Base-by-base conservation (phyloP, 1,140 invertebrate species). In the Drepana arcuata region DNA sequence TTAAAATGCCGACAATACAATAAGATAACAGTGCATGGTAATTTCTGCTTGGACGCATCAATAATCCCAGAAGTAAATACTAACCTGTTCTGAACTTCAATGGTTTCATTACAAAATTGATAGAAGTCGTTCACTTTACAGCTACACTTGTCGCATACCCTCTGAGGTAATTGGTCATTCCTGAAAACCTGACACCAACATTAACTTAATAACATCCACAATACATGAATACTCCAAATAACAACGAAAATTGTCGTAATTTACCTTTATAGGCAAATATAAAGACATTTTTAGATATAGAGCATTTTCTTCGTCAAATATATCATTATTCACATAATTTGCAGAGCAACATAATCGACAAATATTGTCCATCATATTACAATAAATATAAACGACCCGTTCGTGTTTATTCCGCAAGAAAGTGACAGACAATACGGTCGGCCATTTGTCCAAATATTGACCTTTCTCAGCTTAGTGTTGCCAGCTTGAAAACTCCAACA, bases 41-140 rank as follows among this genome's bases (percentile, higher is more conserved):
- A n/a, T n/a, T n/a, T n/a, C n/a, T n/a, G n/a, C n/a, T n/a, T n/a
- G n/a, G n/a, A n/a, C n/a, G n/a, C n/a, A n/a, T n/a, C n/a, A n/a
- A n/a, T n/a, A n/a, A n/a, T n/a, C n/a, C n/a, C n/a, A n/a, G n/a
- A n/a, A n/a, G n/a, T n/a, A n/a, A n/a, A n/a, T 26, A 82, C 53
- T 45, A 83, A 85, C 64, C 86, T 87, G 41, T 86, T 85, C 47
- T 88, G 86, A 16, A 86, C 83, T 61, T 84, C 87, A 2, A 85
- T 84, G 16, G 87, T 85, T 51, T 85, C 86, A 48, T 88, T 88
- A 69, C 87, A 88, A 70, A 89, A 89, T 64, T 88, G 83, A 66
- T 88, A 89, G 66, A 86, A 84, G 63, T 87, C 86, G 58, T 88
- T 87, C 59, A 89, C 80, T 85, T 88, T 88, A 60, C 85, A 87